Evolutionary conservation across 2,888 invertebrate genomes (phyloP).

Genomic region (Lysandra coridon): DNA sequence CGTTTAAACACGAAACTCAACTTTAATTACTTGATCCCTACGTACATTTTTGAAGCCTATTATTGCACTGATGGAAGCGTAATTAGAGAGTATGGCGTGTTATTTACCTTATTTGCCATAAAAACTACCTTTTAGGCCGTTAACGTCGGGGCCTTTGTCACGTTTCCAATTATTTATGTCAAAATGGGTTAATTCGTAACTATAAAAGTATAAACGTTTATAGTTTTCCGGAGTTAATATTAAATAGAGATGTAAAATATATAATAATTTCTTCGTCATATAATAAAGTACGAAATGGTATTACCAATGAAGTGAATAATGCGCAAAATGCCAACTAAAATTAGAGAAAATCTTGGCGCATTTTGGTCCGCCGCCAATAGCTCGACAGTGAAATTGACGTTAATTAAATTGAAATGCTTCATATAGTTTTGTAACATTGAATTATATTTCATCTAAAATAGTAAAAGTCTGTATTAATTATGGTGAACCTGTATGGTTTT

Average conservation of each 20-base stretch:
- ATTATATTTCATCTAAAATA: background rate
- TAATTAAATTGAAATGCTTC: conserved; percentile 7
- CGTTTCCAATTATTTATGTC: conserved; percentile 2
- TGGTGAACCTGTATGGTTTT: no score
- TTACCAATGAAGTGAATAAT: conserved; percentile 2
- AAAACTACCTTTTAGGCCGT: conserved; percentile 20
- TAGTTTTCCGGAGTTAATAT: background rate
- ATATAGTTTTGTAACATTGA: background rate
- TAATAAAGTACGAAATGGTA: background rate
- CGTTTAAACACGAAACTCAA: conserved; percentile 31
- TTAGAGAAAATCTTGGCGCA: conserved; percentile 12
- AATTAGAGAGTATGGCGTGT: conserved; percentile 20
- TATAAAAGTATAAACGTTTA: background rate
- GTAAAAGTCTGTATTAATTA: background rate
- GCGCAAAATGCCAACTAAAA: conserved; percentile 16
- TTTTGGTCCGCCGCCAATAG: conserved; percentile 20
- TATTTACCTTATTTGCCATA: conserved; percentile 25
- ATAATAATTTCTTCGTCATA: background rate
- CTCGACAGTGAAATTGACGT: conserved; percentile 3
- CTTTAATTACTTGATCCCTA: conserved; percentile 30
- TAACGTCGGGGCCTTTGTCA: background rate
- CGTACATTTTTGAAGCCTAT: conserved; percentile 26
- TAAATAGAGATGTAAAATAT: background rate
- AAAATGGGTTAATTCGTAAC: background rate
- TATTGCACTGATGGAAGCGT: conserved; percentile 27